A percentile compares a stretch with the other conserved stretches of the same genome.
Evolutionary conservation across 1,140 invertebrate species (phyloP).

Genomic region (Tribolium madens): DNA sequence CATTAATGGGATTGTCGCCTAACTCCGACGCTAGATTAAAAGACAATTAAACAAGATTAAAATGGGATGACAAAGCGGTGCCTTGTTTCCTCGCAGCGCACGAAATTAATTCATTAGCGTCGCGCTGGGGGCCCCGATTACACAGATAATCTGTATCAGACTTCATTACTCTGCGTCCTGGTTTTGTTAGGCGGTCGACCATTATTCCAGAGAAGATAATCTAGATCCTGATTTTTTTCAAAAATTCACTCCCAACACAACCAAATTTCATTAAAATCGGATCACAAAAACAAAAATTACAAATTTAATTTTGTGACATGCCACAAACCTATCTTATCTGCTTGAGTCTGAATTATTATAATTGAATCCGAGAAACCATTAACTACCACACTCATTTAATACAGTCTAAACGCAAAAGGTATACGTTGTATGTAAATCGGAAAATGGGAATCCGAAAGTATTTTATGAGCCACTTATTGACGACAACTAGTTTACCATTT

Average conservation of each 20-base stretch:
- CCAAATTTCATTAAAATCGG: too few relatives aligned
- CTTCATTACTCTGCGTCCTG: constrained; percentile 39
- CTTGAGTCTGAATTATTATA: background rate
- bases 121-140: constrained; percentile 43
- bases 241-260: background rate
- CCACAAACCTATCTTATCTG: background rate
- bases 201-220: constrained; percentile 9
- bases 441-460: constrained; percentile 19
- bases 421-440: constrained; percentile 19
- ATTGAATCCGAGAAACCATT: constrained; percentile 15
- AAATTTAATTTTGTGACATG: too few relatives aligned
- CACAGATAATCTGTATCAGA: constrained; percentile 46
- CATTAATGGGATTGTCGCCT: constrained; percentile 46
- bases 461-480: constrained; percentile 6
- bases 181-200: constrained; percentile 26
- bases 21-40: constrained; percentile 48
- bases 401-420: constrained; percentile 4
- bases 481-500: constrained; percentile 8
- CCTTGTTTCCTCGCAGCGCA: constrained; percentile 46
- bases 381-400: background rate
- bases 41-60: constrained; percentile 52
- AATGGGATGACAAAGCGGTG: constrained; percentile 49
- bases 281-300: background rate
- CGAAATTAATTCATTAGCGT: constrained; percentile 51
- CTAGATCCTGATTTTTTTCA: background rate